Conservation (phyloP, 37 sponge, comb jelly and placozoan genomes). For the Axinella damicornis region DNA sequence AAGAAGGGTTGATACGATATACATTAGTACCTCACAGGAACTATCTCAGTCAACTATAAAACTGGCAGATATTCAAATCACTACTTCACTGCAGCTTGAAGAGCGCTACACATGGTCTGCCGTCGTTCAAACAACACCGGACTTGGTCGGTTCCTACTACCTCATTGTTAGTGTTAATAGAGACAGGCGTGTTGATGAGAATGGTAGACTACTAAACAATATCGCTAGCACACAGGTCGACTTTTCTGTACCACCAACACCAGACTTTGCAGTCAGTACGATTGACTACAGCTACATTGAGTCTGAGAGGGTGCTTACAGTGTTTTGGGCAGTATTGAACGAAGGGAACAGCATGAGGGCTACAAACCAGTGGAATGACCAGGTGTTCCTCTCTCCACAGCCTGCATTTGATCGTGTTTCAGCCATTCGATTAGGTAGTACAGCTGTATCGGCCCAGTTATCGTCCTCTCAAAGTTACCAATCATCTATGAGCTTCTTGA, state of each 20-base stretch:
- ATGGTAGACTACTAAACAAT: neutral
- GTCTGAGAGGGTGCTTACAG: neutral
- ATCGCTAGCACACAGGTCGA: neutral
- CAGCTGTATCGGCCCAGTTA: neutral
- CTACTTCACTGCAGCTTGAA: no score
- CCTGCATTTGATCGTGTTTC: neutral
- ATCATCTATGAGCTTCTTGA: neutral
- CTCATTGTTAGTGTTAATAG: neutral
- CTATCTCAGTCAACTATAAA: neutral
- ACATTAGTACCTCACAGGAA: neutral
- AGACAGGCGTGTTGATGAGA: neutral
- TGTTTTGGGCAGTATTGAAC: constrained; percentile 26
- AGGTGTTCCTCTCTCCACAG: neutral
- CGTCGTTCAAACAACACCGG: no score
- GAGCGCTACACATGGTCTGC: no score
- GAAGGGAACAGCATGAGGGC: constrained; percentile 10
- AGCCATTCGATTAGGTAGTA: constrained; percentile 12
- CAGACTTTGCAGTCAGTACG: constrained; percentile 8
- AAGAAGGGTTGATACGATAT: neutral
- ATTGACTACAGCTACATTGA: neutral
- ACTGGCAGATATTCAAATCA: no score
- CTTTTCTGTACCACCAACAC: constrained; percentile 20
- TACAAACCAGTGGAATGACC: constrained; percentile 13
- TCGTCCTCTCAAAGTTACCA: neutral
- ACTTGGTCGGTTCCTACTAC: constrained; percentile 8